These are phyloP conservation scores for Ornithoptera alexandrae DNA, from an alignment of 2,888 invertebrate genomes.

Conservation along the genomic window DNA sequence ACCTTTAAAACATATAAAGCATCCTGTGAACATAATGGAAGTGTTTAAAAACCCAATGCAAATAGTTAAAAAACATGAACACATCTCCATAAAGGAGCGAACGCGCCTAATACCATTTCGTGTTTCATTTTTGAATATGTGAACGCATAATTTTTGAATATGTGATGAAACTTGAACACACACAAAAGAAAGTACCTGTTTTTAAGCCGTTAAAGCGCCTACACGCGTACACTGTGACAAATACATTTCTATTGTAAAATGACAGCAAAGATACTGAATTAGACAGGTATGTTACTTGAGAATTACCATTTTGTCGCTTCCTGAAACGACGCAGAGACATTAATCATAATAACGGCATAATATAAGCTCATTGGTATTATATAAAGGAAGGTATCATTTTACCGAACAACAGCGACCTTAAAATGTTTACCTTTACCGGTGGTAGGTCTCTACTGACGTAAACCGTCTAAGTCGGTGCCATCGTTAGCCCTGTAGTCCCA, in stretches of 20 bases:
- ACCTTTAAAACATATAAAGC: too few relatives aligned
- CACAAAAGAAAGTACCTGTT: constrained; percentile 58
- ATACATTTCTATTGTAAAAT: constrained; percentile 65
- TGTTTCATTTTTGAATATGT: constrained; percentile 52
- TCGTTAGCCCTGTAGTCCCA: too few relatives aligned
- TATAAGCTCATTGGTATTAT: too few relatives aligned
- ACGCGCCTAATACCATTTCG: constrained; percentile 32
- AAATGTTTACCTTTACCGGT: too few relatives aligned
- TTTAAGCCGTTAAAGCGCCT: constrained; percentile 61
- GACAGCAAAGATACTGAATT: constrained; percentile 54
- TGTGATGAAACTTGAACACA: constrained; percentile 60
- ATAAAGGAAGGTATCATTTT: too few relatives aligned
- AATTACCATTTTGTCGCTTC: constrained; percentile 14
- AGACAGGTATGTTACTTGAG: constrained; percentile 43
- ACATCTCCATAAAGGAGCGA: constrained; percentile 52
- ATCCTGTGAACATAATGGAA: constrained; percentile 1
- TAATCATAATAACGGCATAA: neutral
- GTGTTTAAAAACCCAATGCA: constrained; percentile 40
- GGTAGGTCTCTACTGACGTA: too few relatives aligned
- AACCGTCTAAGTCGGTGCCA: too few relatives aligned
- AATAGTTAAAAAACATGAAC: constrained; percentile 50
- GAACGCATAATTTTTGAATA: constrained; percentile 67
- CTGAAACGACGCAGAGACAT: neutral
- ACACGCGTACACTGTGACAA: constrained; percentile 60
- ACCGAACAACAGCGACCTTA: too few relatives aligned